phyloP scores from a whole-genome alignment of 2,888 invertebrate species.

The Iphiclides podalirius region DNA sequence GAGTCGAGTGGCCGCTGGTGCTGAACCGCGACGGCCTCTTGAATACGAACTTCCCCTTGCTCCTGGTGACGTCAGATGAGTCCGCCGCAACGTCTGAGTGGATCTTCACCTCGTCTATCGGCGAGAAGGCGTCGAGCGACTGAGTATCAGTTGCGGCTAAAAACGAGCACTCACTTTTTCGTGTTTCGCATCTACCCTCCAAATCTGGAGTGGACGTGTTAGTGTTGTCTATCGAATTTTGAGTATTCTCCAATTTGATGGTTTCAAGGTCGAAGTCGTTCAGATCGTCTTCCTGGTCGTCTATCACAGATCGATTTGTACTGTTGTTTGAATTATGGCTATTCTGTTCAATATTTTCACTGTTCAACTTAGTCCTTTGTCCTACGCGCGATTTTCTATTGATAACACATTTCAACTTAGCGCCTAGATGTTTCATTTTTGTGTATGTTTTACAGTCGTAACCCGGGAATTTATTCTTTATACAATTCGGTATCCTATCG shows the following conservation, averaged over 20 bases:
- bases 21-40: conserved; percentile 60
- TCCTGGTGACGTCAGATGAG: conserved; percentile 31
- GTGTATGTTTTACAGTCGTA: conserved; percentile 78
- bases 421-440: conserved; percentile 78
- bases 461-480: conserved; percentile 81
- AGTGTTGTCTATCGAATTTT: conserved; percentile 21
- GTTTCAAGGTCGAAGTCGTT: conserved; percentile 47
- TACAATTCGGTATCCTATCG: conserved; percentile 81
- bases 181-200: conserved; percentile 36
- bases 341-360: conserved; percentile 16
- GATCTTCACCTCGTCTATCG: conserved; percentile 31
- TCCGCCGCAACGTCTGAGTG: not conserved
- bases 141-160: conserved; percentile 47
- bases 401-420: conserved; percentile 75
- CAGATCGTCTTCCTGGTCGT: conserved; percentile 41
- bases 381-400: conserved; percentile 56
- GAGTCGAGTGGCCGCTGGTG: conserved; percentile 35
- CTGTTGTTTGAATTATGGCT: conserved; percentile 34
- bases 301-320: conserved; percentile 39
- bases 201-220: conserved; percentile 56
- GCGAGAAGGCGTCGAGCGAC: conserved; percentile 51
- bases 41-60: conserved; percentile 67
- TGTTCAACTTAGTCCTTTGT: conserved; percentile 28
- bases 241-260: conserved; percentile 33
- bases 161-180: conserved; percentile 50